Evolutionary conservation across 1,140 invertebrate species (phyloP), one percentile per base, ranked within the genome.

Genomic region (Cotesia typhae): DNA sequence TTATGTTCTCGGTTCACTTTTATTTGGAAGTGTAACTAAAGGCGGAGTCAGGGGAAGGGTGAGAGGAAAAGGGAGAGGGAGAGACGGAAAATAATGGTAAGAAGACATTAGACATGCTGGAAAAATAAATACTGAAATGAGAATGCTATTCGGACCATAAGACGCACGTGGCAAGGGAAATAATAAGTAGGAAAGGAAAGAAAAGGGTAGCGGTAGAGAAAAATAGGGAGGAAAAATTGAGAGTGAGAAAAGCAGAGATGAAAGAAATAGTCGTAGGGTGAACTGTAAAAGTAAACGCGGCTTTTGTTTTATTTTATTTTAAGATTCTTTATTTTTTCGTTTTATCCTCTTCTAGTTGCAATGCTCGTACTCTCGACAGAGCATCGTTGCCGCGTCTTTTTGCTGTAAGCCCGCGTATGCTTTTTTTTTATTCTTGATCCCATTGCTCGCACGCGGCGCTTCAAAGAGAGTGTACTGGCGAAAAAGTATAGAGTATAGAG

Each of bases 391-490:
- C 12, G 63, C 28, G 37, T 51, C 17, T 65, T 51, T 65, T 51
- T 7, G 41, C 41, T 35, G 41, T 12, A 65, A 65, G 47, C 63
- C 37, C 14, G 41, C 47, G 41, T 66, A 38, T 67, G 65, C 35
- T n/a, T 67, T 52, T 14, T 14, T 55, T n/a, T 55, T 47, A 47
- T 55, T 55, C 51, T 55, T 67, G 65, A 67, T 67, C 65, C 51
- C 65, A 53, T 67, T 67, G 65, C 47, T 4, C 38, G 65, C 65
- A 67, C 51, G 20, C 51, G 28, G 65, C n/a, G 51, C 47, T 53
- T 67, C 65, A 67, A 67, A 65, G 63, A 64, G 41, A 47, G 41
- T 47, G 41, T 47, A 47, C 10, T 47, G 0, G 41, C 6, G 41
- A 47, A 47, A 47, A 10, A 6, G 41, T 47, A 47, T 10, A 47